Percentiles rank a stretch among this genome's conserved stretches.
phyloP scores from a whole-genome alignment of 1,140 invertebrate genomes.

The Eupristina koningsbergeri region DNA sequence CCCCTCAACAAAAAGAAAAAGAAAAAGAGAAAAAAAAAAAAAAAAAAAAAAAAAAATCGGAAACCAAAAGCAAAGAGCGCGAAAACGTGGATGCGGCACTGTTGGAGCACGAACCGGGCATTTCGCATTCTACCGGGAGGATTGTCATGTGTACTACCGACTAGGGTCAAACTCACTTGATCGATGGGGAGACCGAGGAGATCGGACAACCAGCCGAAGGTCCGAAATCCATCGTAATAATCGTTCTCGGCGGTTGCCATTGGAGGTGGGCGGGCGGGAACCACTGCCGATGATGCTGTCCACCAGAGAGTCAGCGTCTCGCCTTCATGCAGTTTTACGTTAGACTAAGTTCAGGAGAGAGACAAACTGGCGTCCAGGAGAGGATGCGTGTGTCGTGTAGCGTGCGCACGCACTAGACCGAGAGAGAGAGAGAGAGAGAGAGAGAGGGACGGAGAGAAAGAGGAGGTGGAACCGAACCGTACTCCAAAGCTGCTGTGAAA shows the following conservation, averaged over 20 bases:
- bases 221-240: slow-evolving; percentile 76
- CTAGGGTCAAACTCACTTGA: slow-evolving; percentile 72
- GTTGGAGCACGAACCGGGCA: background rate
- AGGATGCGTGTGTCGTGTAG: background rate
- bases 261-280: background rate
- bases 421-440: background rate
- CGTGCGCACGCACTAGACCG: slow-evolving; percentile 12
- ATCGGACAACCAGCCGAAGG: slow-evolving; percentile 76
- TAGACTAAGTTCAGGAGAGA: slow-evolving; percentile 8
- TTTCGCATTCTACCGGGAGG: background rate
- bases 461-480: background rate
- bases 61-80: too few relatives aligned
- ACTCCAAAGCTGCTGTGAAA: background rate
- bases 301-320: slow-evolving; percentile 9
- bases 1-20: too few relatives aligned
- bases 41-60: too few relatives aligned
- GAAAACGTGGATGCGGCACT: background rate
- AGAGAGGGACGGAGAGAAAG: background rate
- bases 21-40: too few relatives aligned
- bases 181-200: slow-evolving; percentile 76
- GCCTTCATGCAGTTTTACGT: background rate
- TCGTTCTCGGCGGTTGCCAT: slow-evolving; percentile 55
- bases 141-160: background rate
- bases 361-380: background rate
- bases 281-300: background rate